Conservation (phyloP, 2,888 invertebrate genomes). For the Blastobasis lacticolella region DNA sequence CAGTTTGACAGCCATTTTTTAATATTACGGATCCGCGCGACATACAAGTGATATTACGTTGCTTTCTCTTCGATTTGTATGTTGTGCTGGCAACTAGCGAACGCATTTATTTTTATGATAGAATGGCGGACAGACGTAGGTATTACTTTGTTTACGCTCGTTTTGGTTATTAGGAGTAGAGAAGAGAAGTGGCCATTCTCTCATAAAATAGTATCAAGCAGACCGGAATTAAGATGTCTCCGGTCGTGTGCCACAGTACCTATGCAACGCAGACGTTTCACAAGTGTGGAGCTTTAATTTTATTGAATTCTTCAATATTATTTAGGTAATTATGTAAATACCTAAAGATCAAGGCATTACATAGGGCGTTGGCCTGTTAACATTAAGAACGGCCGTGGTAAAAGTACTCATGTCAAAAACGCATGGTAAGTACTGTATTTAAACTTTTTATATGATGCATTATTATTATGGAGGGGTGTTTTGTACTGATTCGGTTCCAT, state of each 20-base stretch:
- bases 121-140: slow-evolving; percentile 35
- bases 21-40: too few relatives aligned
- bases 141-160: slow-evolving; percentile 8
- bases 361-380: slow-evolving; percentile 29
- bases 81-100: background rate
- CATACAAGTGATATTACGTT: too few relatives aligned
- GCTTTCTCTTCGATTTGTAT: slow-evolving; percentile 1
- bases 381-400: slow-evolving; percentile 37
- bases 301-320: slow-evolving; percentile 25
- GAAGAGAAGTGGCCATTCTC: slow-evolving; percentile 23
- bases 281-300: slow-evolving; percentile 51
- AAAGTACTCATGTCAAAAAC: slow-evolving; percentile 28
- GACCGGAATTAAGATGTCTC: slow-evolving; percentile 40
- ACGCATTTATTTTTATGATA: slow-evolving; percentile 60
- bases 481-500: slow-evolving; percentile 15
- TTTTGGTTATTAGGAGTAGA: too few relatives aligned
- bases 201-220: slow-evolving; percentile 39
- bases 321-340: slow-evolving; percentile 57
- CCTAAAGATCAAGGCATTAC: slow-evolving; percentile 50
- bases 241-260: slow-evolving; percentile 48
- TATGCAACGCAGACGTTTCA: slow-evolving; percentile 43
- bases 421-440: slow-evolving; percentile 10
- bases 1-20: slow-evolving; percentile 22
- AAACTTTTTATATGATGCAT: slow-evolving; percentile 33
- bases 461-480: slow-evolving; percentile 18